phyloP scores from a whole-genome alignment of 2,113 vertebrate species.

The Cryptotis parvus region DNA sequence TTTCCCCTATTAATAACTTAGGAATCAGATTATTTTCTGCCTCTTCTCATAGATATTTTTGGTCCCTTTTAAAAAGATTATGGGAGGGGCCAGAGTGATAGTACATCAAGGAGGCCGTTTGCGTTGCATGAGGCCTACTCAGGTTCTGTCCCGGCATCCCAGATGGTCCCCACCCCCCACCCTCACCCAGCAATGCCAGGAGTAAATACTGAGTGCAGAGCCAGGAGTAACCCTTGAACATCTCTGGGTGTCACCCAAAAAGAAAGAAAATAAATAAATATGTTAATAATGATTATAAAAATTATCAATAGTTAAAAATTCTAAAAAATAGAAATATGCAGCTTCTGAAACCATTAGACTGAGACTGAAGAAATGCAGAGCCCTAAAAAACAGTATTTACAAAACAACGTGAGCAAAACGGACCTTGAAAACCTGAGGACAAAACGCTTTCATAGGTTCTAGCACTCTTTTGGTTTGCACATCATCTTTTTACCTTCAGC shows the following conservation, averaged over 20 bases:
- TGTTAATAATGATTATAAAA: background rate
- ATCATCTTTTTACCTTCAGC: background rate
- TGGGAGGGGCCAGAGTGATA: background rate
- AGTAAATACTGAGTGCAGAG: too few relatives aligned
- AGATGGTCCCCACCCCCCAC: too few relatives aligned
- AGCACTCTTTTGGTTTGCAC: background rate
- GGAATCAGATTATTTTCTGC: background rate
- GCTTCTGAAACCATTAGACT: background rate
- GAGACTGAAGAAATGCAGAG: background rate
- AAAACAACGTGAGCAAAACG: background rate
- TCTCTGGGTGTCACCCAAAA: too few relatives aligned
- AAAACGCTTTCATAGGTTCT: background rate
- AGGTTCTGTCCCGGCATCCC: too few relatives aligned
- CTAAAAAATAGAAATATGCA: background rate
- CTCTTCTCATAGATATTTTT: background rate
- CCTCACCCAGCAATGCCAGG: too few relatives aligned
- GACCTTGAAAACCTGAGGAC: too few relatives aligned
- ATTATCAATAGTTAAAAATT: slow-evolving; percentile 1
- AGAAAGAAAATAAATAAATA: too few relatives aligned
- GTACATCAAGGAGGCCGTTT: too few relatives aligned
- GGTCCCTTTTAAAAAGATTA: slow-evolving; percentile 16
- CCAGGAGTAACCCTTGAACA: too few relatives aligned
- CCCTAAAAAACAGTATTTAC: background rate
- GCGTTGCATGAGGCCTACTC: too few relatives aligned
- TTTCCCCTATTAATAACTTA: background rate